Conservation (phyloP, 2,797 vertebrate species). For the Centropyge bicolor region DNA sequence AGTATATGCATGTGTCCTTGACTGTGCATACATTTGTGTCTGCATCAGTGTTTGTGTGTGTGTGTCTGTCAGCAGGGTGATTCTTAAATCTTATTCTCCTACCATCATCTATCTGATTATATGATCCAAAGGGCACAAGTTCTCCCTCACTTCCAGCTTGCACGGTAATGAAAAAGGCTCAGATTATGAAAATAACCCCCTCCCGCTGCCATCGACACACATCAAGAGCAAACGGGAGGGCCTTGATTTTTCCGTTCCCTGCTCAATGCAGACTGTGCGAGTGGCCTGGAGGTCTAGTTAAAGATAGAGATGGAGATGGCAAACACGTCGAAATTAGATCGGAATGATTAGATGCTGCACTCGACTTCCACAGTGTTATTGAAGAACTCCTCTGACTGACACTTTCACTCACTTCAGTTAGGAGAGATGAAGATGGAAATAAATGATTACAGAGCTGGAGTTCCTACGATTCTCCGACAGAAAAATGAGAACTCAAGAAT, state of each 20-base stretch:
- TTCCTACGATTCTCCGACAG: background rate
- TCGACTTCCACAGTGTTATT: conserved; percentile 57
- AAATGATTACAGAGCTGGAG: conserved; percentile 33
- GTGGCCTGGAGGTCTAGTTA: conserved; percentile 61
- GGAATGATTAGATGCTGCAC: conserved; percentile 58
- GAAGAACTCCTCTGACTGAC: conserved; percentile 65
- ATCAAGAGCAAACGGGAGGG: conserved; percentile 39
- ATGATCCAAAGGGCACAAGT: conserved; percentile 58
- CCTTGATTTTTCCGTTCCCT: conserved; percentile 50
- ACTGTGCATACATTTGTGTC: conserved; percentile 16
- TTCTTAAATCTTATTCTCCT: conserved; percentile 42
- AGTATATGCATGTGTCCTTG: conserved; percentile 15
- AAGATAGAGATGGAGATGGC: conserved; percentile 66
- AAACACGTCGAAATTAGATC: conserved; percentile 68
- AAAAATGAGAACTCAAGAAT: conserved; percentile 1
- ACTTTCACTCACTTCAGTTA: conserved; percentile 55
- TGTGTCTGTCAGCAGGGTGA: conserved; percentile 23
- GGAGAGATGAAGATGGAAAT: conserved; percentile 46
- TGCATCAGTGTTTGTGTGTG: conserved; percentile 7
- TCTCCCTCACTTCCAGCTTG: conserved; percentile 45
- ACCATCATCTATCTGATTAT: conserved; percentile 46
- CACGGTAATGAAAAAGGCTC: conserved; percentile 63
- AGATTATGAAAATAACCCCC: conserved; percentile 66
- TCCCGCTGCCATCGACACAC: conserved; percentile 29
- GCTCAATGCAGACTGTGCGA: conserved; percentile 14